A percentile compares a stretch with the other conserved stretches of the same genome.
Conservation (phyloP, 2,113 vertebrate genomes). For the human (Homo sapiens) region DNA sequence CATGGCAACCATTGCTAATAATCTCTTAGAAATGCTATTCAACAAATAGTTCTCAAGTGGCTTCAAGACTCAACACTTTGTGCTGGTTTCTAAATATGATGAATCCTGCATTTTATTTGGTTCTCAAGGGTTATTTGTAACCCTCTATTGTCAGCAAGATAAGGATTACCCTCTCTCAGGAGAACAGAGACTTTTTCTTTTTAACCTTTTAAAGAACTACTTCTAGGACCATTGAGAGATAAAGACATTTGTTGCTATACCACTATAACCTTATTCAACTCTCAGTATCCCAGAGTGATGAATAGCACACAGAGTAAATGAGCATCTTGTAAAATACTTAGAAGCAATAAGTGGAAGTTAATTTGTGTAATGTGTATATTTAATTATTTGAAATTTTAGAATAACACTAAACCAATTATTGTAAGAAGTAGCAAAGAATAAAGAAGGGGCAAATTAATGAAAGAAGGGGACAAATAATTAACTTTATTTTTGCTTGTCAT, state of each 20-base stretch:
- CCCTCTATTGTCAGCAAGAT: background rate
- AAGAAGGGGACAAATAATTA: too few species aligned
- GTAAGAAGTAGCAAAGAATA: conserved; percentile 2
- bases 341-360: background rate
- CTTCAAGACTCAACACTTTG: background rate
- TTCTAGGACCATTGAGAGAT: background rate
- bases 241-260: background rate
- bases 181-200: background rate
- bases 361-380: background rate
- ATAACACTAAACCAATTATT: conserved; percentile 8
- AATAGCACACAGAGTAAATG: background rate
- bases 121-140: background rate
- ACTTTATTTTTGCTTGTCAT: too few species aligned
- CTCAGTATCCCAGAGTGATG: background rate
- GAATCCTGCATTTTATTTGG: background rate
- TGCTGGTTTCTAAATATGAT: conserved; percentile 44
- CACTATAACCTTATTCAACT: background rate
- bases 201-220: background rate
- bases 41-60: background rate
- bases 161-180: conserved; percentile 32
- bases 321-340: conserved; percentile 33
- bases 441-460: background rate
- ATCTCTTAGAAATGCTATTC: background rate
- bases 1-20: background rate
- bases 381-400: background rate